A percentile compares a stretch with the other conserved stretches of the same genome.
phyloP scores from a whole-genome alignment of 2,113 vertebrate genomes.

The Heterocephalus glaber region DNA sequence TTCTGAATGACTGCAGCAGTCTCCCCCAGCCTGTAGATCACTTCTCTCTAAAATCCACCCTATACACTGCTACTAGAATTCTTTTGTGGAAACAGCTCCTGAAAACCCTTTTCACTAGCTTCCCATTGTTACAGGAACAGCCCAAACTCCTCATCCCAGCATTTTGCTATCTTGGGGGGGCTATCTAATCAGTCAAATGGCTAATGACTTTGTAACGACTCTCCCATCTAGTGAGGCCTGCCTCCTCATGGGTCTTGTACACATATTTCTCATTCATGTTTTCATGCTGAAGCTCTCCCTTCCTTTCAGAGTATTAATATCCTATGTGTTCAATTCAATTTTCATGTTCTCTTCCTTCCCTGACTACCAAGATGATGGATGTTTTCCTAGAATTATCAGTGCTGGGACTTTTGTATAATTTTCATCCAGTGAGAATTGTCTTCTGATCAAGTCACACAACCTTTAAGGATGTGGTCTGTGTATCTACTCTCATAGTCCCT shows the following conservation, averaged over 20 bases:
- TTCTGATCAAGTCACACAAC: background rate
- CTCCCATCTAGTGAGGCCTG: background rate
- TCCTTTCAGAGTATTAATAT: conserved; percentile 37
- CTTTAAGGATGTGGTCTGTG: background rate
- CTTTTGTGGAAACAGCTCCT: conserved; percentile 1
- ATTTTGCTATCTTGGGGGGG: background rate
- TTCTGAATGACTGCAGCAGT: background rate
- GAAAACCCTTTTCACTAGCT: conserved; percentile 4
- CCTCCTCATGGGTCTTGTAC: background rate
- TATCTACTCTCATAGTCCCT: background rate
- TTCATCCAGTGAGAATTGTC: background rate
- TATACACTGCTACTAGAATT: background rate
- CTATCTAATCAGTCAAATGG: background rate
- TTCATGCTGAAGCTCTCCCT: background rate
- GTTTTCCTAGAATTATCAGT: conserved; percentile 24
- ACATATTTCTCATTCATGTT: conserved; percentile 7
- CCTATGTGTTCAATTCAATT: background rate
- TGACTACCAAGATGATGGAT: background rate
- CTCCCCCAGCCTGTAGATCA: background rate
- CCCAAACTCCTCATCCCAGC: background rate
- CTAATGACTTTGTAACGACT: background rate
- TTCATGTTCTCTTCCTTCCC: conserved; percentile 34
- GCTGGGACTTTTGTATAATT: background rate
- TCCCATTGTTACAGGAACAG: background rate
- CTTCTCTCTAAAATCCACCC: background rate